Evolutionary conservation across 2,113 vertebrate genomes (phyloP), one percentile per base, ranked within the genome.

Genomic region (Neolamprologus cancellatus): DNA sequence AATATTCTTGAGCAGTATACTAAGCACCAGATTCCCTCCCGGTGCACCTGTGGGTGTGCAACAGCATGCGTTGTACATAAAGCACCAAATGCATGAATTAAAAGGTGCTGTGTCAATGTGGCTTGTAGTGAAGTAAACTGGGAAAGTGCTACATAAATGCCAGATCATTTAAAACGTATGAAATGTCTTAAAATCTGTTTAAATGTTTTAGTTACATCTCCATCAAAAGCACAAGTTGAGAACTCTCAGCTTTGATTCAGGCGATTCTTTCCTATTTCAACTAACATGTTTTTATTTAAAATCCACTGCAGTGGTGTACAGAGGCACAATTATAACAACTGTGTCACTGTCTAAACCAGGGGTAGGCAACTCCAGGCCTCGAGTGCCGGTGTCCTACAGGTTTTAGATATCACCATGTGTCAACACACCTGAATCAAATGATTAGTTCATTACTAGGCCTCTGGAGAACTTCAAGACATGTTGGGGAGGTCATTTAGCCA

Each of bases 361-460:
- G 14, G 54, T 57, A 1, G 1, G 25, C 25, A 57, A 2, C 25
- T 28, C 2, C 54, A 57, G 54, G 25, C 54, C 54, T 30, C 1
- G 7, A 57, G 54, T 1, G 2, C 25, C 2, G 1, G 54, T 57
- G 14, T 57, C 4, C 54, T 57, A 0, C 54, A 1, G 54, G 54
- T 9, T 30, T 57, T 57, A 30, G 54, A 57, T 3, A 2, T 57
- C 25, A 1, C 25, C 54, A 3, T 30, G 54, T 5, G 54, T 9
- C 3, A 57, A 17, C 54, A 57, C 25, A 17, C 25, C 55, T 57
- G 25, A 30, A 30, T 57, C 4, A 0, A 30, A 57, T 30, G 25
- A 57, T 30, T 5, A 57, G 25, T 30, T 57, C 1, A 57, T 30
- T 57, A 1, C 0, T 0, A 9, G 25, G 14, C 3, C 0, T 0